phyloP scores from a whole-genome alignment of 1,140 invertebrate genomes.

The Pachypeltis micranthus region DNA sequence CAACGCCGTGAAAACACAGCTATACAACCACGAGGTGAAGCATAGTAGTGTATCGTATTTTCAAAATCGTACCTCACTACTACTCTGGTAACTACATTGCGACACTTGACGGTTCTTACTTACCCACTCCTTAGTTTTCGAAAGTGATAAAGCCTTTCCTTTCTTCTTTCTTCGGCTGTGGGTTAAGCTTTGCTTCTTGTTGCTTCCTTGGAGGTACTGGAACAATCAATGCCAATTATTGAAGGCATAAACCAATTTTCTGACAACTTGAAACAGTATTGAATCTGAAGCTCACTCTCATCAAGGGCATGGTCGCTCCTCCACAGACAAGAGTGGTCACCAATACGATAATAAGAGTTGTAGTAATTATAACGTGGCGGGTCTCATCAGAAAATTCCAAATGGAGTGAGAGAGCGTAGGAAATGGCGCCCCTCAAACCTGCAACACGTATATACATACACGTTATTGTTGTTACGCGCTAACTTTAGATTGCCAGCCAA shows the following conservation, averaged over 20 bases:
- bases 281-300: slow-evolving; percentile 58
- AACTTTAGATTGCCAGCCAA: too few relatives aligned
- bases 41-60: too few relatives aligned
- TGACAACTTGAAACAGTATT: not conserved
- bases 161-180: slow-evolving; percentile 50
- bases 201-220: slow-evolving; percentile 43
- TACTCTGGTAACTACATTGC: too few relatives aligned
- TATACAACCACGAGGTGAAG: too few relatives aligned
- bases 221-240: slow-evolving; percentile 21
- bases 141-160: slow-evolving; percentile 77
- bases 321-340: slow-evolving; percentile 91
- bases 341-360: slow-evolving; percentile 90
- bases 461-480: too few relatives aligned
- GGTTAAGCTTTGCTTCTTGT: slow-evolving; percentile 45
- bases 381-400: slow-evolving; percentile 89
- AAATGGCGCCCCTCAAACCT: slow-evolving; percentile 91
- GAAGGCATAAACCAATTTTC: not conserved
- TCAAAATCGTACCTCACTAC: too few relatives aligned
- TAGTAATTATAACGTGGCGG: slow-evolving; percentile 90
- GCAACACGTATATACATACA: too few relatives aligned
- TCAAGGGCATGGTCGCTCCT: slow-evolving; percentile 90
- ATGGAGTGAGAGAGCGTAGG: slow-evolving; percentile 93
- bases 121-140: slow-evolving; percentile 93
- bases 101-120: slow-evolving; percentile 24
- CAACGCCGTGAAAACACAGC: too few relatives aligned